These are phyloP conservation scores for Apodemus sylvaticus DNA, from an alignment of 2,113 vertebrate genomes.

Conservation along the genomic window DNA sequence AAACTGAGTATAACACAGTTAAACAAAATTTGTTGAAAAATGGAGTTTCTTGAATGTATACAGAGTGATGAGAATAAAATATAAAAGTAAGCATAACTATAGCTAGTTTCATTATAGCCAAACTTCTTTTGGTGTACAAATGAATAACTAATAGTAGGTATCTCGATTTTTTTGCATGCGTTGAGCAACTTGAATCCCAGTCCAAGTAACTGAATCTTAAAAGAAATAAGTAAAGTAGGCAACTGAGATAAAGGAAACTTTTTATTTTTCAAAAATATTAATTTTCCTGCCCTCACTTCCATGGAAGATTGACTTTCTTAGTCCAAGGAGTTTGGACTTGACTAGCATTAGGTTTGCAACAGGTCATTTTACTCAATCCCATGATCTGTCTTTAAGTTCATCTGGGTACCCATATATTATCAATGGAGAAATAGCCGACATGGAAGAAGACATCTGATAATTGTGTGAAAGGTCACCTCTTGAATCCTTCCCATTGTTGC, in stretches of 20 bases:
- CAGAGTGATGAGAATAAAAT: not conserved
- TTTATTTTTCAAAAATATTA: not conserved
- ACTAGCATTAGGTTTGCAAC: not conserved
- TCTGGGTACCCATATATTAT: not conserved
- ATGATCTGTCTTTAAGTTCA: not conserved
- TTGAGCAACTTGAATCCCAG: not conserved
- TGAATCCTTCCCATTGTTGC: not conserved
- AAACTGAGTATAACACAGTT: not conserved
- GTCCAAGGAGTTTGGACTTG: not conserved
- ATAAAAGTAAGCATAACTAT: not conserved
- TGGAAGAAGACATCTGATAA: not conserved
- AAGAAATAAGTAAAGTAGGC: not conserved
- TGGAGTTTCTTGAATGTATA: not conserved
- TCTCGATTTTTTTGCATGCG: not conserved
- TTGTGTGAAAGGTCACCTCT: not conserved
- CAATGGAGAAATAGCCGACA: not conserved
- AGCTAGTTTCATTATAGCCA: not conserved
- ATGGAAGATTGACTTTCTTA: not conserved
- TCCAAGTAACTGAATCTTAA: not conserved
- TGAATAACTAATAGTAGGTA: not conserved
- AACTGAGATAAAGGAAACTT: not conserved
- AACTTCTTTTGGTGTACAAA: not conserved
- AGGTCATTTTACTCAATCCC: not conserved
- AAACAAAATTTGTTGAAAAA: not conserved
- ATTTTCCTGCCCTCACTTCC: not conserved